phyloP scores from a whole-genome alignment of 30 jellyfish, hydroid and myxozoan species.

The Rhopilema esculentum region DNA sequence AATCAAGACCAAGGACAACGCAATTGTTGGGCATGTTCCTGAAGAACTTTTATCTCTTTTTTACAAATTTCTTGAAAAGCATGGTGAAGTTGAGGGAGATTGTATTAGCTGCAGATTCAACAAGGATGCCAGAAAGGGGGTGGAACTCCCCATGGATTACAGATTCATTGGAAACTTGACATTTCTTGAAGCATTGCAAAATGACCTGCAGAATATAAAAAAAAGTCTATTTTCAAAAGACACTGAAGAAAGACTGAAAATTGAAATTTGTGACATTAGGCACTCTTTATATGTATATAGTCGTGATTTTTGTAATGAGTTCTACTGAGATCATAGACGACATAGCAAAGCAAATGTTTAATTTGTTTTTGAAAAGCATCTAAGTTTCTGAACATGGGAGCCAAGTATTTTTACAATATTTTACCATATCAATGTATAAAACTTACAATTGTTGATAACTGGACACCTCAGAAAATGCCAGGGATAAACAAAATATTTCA shows the following conservation, averaged over 20 bases:
- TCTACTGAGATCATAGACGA: conserved; percentile 12
- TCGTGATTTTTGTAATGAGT: neutral
- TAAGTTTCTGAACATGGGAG: conserved; percentile 1
- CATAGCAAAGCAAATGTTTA: neutral
- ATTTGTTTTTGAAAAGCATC: neutral
- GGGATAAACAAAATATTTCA: no score
- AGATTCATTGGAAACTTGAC: conserved; percentile 38
- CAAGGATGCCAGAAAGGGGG: conserved; percentile 33
- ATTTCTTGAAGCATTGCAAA: conserved; percentile 18
- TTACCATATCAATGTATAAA: conserved; percentile 3
- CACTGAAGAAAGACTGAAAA: conserved; percentile 16
- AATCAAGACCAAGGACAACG: conserved; percentile 21
- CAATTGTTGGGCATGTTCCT: conserved; percentile 33
- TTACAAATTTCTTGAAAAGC: conserved; percentile 14
- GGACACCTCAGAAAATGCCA: conserved; percentile 22
- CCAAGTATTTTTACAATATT: conserved; percentile 3
- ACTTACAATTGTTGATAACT: neutral
- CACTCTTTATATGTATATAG: neutral
- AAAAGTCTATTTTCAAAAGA: neutral
- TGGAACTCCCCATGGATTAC: conserved; percentile 46
- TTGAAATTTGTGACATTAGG: conserved; percentile 21
- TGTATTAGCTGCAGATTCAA: conserved; percentile 39
- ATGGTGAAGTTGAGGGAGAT: conserved; percentile 22
- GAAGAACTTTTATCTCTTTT: conserved; percentile 10
- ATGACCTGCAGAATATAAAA: conserved; percentile 2